Base-by-base conservation (phyloP, 2,888 invertebrate genomes). In the Brachynemurus nebulosus region DNA sequence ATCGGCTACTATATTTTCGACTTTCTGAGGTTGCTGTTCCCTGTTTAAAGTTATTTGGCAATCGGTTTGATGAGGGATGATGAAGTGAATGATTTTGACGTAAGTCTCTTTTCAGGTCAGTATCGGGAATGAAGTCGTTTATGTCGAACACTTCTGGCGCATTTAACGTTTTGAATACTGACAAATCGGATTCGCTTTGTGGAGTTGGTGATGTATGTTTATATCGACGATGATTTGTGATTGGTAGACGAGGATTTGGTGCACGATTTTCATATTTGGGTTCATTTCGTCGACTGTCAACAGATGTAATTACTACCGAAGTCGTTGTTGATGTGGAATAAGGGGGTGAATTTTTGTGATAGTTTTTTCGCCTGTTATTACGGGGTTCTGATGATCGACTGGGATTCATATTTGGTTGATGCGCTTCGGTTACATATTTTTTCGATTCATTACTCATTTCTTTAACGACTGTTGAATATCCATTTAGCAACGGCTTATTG, bases 1-100 rank as follows among this genome's bases (percentile, higher is more conserved):
- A 58, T 40, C 56, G 50, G 42, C 57, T 59, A 37, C 58, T 57
- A 11, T 51, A 49, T 47, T 53, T 56, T 21, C 16, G 19, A 20
- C 16, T 18, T 11, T 35, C 35, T 6, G 42, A 9, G 7, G 23
- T 19, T 4, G 34, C 23, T 14, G 14, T 4, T n/a, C n/a, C n/a
- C n/a, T n/a, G n/a, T 12, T 21, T 35, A 19, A 17, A 12, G 16
- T 40, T 14, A 6, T 21, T 16, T 4, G 25, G 17, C 16, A 16
- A 11, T n/a, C 11, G 19, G 3, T 4, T 2, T 9, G 18, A 19
- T 9, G 20, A 37, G n/a, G n/a, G n/a, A n/a, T n/a, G n/a, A n/a
- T n/a, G n/a, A 6, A 30, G n/a, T 2, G 30, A 12, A 30, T 30
- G n/a, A 30, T 30, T 30, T 30, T 7, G n/a, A 12, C 30, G 30